Base-by-base conservation (phyloP, 2,888 invertebrate species). In the Clusia tigrina region DNA sequence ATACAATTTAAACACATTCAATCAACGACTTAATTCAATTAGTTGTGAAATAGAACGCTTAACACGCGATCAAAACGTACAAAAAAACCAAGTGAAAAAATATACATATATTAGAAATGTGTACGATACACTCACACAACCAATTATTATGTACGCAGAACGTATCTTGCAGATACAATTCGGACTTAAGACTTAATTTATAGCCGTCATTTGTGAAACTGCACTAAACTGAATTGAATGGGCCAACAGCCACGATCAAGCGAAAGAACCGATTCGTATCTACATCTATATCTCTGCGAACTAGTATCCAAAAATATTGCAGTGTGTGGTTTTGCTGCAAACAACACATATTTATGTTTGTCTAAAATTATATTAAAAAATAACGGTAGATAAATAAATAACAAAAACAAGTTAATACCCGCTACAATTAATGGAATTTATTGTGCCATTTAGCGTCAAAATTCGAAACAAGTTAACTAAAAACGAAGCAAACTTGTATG, bases 21-120 rank as follows among this genome's bases (percentile, higher is more conserved):
- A 71, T 79, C 77, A 76, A 76, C 77, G 74, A 69, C 69, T 78
- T 73, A 76, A 78, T 74, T 78, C 72, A 78, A 79, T 80, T 76
- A 76, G 71, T 74, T 75, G 71, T 67, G 67, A 67, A 72, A 46
- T 54, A 48, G 48, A 48, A 48, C 48, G 22, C 20, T 20, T 2
- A 2, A 22, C 20, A 48, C 48, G 15, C 2, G 2, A 18, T 5
- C 3, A 20, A 18, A 18, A 48, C 48, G 48, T 20, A 20, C 48
- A 22, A 48, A n/a, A n/a, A n/a, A n/a, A n/a, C n/a, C 48, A 48
- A 48, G 18, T 22, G 22, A 22, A 42, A 22, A 38, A 62, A 55
- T 15, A 23, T 18, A 56, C 62, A 54, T n/a, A n/a, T n/a, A n/a
- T 53, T 26, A 54, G 58, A 61, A 17, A 64, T 48, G 5, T 42